phyloP scores from a whole-genome alignment of 2,888 invertebrate species.

The Steinernema hermaphroditum region DNA sequence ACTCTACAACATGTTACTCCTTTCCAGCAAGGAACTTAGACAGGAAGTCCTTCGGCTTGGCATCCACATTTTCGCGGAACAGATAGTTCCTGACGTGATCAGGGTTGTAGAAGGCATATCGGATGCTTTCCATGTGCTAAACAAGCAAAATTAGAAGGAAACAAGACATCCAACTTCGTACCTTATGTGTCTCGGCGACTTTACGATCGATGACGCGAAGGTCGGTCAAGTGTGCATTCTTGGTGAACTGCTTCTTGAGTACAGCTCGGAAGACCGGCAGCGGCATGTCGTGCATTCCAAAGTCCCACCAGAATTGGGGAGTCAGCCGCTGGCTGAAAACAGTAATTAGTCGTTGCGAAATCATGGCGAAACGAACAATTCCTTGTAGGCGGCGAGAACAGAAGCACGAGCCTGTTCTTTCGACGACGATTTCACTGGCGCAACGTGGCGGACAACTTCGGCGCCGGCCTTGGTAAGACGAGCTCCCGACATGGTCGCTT shows the following conservation, averaged over 20 bases:
- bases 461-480: conserved; percentile 22
- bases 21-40: conserved; percentile 70
- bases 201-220: conserved; percentile 69
- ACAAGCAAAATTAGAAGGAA: conserved; percentile 33
- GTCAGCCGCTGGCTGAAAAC: conserved; percentile 52
- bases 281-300: conserved; percentile 60
- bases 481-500: conserved; percentile 38
- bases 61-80: conserved; percentile 68
- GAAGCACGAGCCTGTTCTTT: conserved; percentile 67
- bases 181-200: conserved; percentile 64
- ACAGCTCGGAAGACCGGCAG: conserved; percentile 64
- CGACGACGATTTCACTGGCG: conserved; percentile 68
- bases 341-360: neutral
- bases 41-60: conserved; percentile 69
- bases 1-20: conserved; percentile 52
- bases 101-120: conserved; percentile 61
- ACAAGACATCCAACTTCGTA: conserved; percentile 20
- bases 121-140: conserved; percentile 61
- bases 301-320: conserved; percentile 64
- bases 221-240: conserved; percentile 69
- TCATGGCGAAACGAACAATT: conserved; percentile 68
- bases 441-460: conserved; percentile 57
- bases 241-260: conserved; percentile 68
- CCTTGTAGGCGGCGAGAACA: conserved; percentile 69
- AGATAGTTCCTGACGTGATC: conserved; percentile 68